Evolutionary conservation across 2,888 invertebrate genomes (phyloP).

Genomic region (Drosophila lacicola): DNA sequence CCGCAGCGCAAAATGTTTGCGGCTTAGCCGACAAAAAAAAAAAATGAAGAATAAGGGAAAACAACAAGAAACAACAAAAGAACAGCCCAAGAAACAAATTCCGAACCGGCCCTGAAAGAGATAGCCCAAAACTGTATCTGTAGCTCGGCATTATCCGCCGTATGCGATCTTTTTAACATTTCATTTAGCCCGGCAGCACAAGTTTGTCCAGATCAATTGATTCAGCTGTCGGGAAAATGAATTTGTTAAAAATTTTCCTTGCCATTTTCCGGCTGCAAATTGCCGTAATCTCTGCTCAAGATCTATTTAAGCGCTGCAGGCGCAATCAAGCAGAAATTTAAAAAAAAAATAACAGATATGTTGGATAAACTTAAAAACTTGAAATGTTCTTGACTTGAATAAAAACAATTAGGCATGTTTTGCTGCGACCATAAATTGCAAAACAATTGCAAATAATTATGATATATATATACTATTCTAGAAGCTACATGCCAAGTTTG

Average conservation of each 20-base stretch:
- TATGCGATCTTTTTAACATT: constrained; percentile 55
- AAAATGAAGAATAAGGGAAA: constrained; percentile 14
- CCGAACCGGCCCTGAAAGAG: constrained; percentile 4
- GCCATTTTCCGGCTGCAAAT: constrained; percentile 41
- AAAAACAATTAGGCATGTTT: too few species aligned
- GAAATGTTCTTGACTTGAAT: too few species aligned
- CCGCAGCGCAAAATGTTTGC: constrained; percentile 63
- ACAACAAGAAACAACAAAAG: constrained; percentile 9
- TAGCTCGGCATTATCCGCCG: constrained; percentile 14
- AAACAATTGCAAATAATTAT: too few species aligned
- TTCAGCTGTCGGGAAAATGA: constrained; percentile 35
- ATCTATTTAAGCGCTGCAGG: constrained; percentile 16
- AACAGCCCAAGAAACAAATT: constrained; percentile 5
- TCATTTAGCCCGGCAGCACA: constrained; percentile 51
- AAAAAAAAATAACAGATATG: background rate
- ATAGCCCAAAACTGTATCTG: constrained; percentile 21
- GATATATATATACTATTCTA: too few species aligned
- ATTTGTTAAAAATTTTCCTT: constrained; percentile 33
- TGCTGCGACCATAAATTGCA: too few species aligned
- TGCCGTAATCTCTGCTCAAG: constrained; percentile 30
- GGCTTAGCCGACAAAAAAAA: constrained; percentile 58
- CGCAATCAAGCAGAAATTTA: constrained; percentile 7
- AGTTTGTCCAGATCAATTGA: constrained; percentile 50
- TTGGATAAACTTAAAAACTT: too few species aligned
- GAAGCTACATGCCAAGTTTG: too few species aligned